Evolutionary conservation across 2,113 vertebrate species (phyloP).

Genomic region (Malurus elegans): DNA sequence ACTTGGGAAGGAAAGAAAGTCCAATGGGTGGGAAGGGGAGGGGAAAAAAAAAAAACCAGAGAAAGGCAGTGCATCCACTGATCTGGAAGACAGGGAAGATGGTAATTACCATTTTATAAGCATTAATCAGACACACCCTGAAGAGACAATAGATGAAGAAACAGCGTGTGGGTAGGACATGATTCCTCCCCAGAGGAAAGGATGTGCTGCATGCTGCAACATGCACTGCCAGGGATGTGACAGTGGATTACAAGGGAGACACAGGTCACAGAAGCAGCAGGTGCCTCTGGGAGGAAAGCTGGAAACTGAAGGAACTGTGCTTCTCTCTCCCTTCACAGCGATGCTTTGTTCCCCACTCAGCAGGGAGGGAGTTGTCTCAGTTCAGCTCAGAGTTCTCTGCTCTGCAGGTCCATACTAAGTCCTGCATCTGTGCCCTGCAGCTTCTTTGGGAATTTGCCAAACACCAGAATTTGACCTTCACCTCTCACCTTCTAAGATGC

Average conservation of each 20-base stretch:
- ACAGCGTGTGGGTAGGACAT: fast-evolving
- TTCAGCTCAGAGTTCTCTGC: not conserved
- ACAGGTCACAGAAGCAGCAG: not conserved
- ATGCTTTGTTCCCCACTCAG: not conserved
- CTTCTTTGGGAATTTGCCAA: not conserved
- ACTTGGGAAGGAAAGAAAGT: not conserved
- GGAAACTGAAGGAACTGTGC: not conserved
- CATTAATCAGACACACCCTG: not conserved
- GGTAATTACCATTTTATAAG: not conserved
- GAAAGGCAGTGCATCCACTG: not conserved
- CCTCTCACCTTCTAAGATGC: not conserved
- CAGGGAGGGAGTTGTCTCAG: not conserved
- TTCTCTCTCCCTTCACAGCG: not conserved
- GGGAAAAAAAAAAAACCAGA: not conserved
- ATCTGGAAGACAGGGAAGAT: not conserved
- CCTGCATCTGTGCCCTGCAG: not conserved
- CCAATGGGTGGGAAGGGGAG: not conserved
- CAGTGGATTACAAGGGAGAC: not conserved
- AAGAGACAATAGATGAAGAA: not conserved
- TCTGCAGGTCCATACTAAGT: not conserved
- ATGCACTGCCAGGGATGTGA: not conserved
- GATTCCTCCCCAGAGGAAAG: not conserved
- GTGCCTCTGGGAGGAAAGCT: not conserved
- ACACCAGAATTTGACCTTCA: not conserved
- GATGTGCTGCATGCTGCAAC: not conserved